These are phyloP conservation scores for Channa maculata DNA, from an alignment of 2,113 vertebrate genomes.

Conservation along the genomic window DNA sequence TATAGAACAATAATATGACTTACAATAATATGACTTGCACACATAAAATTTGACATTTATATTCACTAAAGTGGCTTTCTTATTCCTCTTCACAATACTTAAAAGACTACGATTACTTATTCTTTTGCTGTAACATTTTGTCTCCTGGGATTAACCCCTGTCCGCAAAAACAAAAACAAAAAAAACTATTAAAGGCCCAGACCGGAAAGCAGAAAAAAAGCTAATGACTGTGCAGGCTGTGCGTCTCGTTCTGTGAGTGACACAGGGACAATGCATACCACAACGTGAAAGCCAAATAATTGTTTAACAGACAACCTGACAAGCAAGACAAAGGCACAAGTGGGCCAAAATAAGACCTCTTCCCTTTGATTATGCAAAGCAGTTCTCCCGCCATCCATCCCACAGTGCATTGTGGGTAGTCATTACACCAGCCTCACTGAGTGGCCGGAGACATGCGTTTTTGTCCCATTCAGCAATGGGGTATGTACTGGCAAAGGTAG, in stretches of 20 bases:
- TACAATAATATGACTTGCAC: not conserved
- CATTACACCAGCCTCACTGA: constrained; percentile 59
- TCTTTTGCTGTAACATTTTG: constrained; percentile 3
- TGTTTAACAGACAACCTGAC: constrained; percentile 57
- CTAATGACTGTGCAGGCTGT: constrained; percentile 48
- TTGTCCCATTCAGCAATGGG: constrained; percentile 29
- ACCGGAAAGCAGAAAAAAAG: constrained; percentile 47
- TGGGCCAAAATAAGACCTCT: constrained; percentile 39
- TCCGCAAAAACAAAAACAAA: constrained; percentile 29
- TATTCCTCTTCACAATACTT: constrained; percentile 16
- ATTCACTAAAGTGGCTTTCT: constrained; percentile 38
- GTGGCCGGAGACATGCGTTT: constrained; percentile 26
- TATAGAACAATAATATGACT: constrained; percentile 25
- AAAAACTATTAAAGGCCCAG: constrained; percentile 26
- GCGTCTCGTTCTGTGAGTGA: constrained; percentile 35
- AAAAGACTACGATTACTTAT: constrained; percentile 35
- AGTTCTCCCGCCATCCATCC: constrained; percentile 30
- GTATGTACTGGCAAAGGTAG: not conserved
- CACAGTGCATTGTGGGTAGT: constrained; percentile 59
- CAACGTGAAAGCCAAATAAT: constrained; percentile 58
- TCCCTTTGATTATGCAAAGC: constrained; percentile 58
- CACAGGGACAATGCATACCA: constrained; percentile 29
- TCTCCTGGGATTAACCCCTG: constrained; percentile 62
- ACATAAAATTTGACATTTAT: constrained; percentile 20
- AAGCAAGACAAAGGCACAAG: constrained; percentile 46